Evolutionary conservation across 37 sponge, comb jelly and placozoan genomes (phyloP).

Genomic region (Haliclona indistincta): DNA sequence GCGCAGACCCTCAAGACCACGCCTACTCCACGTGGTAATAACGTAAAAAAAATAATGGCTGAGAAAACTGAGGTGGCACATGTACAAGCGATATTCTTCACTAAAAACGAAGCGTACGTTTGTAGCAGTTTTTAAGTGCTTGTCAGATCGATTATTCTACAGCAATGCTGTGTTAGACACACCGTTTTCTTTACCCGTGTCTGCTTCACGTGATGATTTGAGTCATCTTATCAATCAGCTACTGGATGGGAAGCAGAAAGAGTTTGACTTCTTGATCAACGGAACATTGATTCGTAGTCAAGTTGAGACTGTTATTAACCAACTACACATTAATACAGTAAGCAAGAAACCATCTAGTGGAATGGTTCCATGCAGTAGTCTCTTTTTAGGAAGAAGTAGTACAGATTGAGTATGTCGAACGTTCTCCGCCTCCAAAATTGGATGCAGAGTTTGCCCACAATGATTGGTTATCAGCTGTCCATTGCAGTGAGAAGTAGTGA

Average conservation of each 20-base stretch:
- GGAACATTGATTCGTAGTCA: conserved; percentile 47
- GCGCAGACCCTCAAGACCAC: conserved; percentile 14
- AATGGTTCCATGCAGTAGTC: background rate
- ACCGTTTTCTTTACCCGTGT: conserved; percentile 70
- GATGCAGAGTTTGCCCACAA: conserved; percentile 48
- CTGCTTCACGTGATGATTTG: conserved; percentile 33
- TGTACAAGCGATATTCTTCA: conserved; percentile 49
- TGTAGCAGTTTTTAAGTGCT: background rate
- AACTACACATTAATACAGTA: conserved; percentile 27
- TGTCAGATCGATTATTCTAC: background rate
- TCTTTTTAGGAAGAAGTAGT: conserved; percentile 67
- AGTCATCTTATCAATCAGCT: conserved; percentile 49
- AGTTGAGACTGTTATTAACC: conserved; percentile 34
- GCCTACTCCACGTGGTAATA: background rate
- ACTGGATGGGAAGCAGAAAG: conserved; percentile 13
- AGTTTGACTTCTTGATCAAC: conserved; percentile 77
- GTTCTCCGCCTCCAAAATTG: conserved; percentile 65
- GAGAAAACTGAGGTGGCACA: conserved; percentile 19
- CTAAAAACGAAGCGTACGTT: conserved; percentile 31
- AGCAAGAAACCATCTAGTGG: background rate
- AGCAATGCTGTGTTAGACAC: conserved; percentile 58
- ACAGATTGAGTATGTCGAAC: conserved; percentile 59
- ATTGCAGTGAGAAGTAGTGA: conserved; percentile 57
- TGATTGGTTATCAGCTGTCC: conserved; percentile 82
- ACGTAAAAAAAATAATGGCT: background rate